phyloP scores from a whole-genome alignment of 2,113 vertebrate species.

The Urocolius indicus region DNA sequence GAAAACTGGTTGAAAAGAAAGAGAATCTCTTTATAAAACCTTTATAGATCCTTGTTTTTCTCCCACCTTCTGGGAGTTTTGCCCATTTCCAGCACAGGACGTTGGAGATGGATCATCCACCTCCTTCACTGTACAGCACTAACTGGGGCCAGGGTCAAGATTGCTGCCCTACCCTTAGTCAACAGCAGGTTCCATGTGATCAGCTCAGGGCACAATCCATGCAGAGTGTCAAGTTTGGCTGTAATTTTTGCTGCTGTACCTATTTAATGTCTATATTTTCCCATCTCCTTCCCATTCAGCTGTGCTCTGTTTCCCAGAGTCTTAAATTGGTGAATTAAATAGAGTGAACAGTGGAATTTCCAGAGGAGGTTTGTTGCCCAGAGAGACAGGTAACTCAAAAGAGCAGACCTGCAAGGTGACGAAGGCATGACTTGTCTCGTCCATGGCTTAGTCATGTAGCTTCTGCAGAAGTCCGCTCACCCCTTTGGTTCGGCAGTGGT shows the following conservation, averaged over 20 bases:
- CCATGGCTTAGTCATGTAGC: neutral
- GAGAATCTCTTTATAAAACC: neutral
- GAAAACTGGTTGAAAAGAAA: neutral
- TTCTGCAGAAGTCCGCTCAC: neutral
- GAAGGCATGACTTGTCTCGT: neutral
- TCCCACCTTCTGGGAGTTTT: neutral
- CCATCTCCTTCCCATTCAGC: neutral
- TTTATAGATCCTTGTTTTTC: neutral
- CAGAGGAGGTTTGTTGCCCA: neutral
- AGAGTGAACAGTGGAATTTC: neutral
- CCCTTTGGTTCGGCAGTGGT: neutral
- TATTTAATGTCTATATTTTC: neutral
- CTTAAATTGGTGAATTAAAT: neutral
- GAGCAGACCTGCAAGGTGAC: neutral
- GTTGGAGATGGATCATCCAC: accelerated
- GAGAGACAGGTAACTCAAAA: neutral
- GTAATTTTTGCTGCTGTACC: neutral
- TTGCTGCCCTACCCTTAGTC: neutral
- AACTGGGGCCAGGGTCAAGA: neutral
- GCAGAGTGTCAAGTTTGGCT: neutral
- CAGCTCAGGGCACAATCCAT: neutral
- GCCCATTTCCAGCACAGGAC: neutral
- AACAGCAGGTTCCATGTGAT: neutral
- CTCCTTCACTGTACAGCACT: neutral
- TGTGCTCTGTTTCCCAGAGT: neutral